These are phyloP conservation scores for Lasioglossum figueresi DNA, from an alignment of 2,888 invertebrate genomes.

Conservation along the genomic window DNA sequence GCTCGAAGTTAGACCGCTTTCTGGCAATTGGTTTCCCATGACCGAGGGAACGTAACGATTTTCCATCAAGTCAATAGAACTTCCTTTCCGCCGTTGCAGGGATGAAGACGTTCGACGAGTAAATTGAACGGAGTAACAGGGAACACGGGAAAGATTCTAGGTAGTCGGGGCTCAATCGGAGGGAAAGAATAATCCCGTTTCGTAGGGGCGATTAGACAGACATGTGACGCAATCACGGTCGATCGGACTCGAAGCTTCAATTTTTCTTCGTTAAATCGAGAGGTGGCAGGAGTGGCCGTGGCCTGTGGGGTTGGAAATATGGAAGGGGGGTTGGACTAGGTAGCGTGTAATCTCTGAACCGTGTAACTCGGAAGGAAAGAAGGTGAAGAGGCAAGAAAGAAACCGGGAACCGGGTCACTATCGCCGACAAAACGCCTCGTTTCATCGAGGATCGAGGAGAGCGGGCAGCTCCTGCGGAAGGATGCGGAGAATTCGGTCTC, in stretches of 20 bases:
- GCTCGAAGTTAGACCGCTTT: neutral
- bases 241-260: slow-evolving; percentile 37
- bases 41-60: neutral
- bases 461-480: slow-evolving; percentile 43
- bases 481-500: slow-evolving; percentile 61
- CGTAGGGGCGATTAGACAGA: slow-evolving; percentile 38
- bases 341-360: slow-evolving; percentile 21
- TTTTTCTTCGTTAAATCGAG: slow-evolving; percentile 46
- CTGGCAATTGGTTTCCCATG: neutral
- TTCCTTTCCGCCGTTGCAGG: neutral
- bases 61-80: slow-evolving; percentile 14
- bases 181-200: slow-evolving; percentile 8
- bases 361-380: slow-evolving; percentile 28
- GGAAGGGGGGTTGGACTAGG: neutral
- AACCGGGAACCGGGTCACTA: slow-evolving; percentile 39
- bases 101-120: slow-evolving; percentile 29
- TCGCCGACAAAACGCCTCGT: slow-evolving; percentile 56
- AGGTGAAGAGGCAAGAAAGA: slow-evolving; percentile 19
- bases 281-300: neutral
- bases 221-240: slow-evolving; percentile 52
- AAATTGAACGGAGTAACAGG: slow-evolving; percentile 31
- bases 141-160: neutral
- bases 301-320: neutral
- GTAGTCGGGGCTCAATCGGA: neutral
- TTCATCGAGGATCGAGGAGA: slow-evolving; percentile 54